Conservation (phyloP, 2,888 invertebrate species). For the Zelleria hepariella region DNA sequence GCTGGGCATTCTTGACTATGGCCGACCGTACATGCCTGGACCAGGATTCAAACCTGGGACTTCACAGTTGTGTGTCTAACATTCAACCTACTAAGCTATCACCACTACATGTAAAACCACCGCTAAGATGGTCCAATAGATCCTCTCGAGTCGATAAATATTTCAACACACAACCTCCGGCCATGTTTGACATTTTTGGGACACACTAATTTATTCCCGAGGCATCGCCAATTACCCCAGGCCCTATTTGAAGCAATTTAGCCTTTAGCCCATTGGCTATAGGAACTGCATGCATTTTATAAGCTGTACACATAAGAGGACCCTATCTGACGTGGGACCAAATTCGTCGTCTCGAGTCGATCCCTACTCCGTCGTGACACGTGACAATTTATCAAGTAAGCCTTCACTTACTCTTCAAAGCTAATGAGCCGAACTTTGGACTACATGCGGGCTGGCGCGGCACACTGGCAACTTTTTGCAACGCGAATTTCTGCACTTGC, state of each 20-base stretch:
- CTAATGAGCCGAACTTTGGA: constrained; percentile 2
- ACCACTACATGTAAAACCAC: too few relatives aligned
- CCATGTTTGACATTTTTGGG: not conserved
- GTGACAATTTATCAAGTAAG: constrained; percentile 3
- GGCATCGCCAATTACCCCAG: not conserved
- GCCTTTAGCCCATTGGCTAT: not conserved
- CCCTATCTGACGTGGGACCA: not conserved
- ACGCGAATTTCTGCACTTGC: too few relatives aligned
- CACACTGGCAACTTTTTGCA: not conserved
- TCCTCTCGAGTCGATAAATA: too few relatives aligned
- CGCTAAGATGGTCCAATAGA: too few relatives aligned
- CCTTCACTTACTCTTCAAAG: constrained; percentile 1
- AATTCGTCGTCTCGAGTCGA: not conserved
- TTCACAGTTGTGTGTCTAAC: too few relatives aligned
- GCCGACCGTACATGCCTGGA: too few relatives aligned
- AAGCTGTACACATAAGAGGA: not conserved
- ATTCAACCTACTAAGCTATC: too few relatives aligned
- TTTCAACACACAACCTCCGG: not conserved
- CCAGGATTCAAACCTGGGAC: too few relatives aligned
- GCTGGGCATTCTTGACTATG: too few relatives aligned
- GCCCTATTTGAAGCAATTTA: not conserved
- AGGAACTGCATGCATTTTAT: not conserved
- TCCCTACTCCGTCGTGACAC: not conserved
- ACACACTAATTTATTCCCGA: not conserved
- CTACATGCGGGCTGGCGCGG: not conserved